Evolutionary conservation across 2,888 invertebrate species (phyloP).

Genomic region (Argyresthia goedartella): DNA sequence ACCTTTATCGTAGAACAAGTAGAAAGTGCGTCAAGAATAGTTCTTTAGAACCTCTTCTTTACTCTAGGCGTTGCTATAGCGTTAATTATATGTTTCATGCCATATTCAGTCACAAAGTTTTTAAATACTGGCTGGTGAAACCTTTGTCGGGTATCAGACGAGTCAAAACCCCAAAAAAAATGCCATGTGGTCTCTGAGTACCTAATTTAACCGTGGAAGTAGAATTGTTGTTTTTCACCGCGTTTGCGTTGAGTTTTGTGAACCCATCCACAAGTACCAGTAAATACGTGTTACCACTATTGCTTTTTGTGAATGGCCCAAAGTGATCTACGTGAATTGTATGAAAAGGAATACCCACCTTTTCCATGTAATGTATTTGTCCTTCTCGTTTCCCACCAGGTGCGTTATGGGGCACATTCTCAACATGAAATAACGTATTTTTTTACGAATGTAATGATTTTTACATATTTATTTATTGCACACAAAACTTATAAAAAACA

Average conservation of each 20-base stretch:
- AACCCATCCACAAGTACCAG: background rate
- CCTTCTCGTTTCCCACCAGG: background rate
- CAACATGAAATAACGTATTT: background rate
- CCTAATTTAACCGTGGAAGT: background rate
- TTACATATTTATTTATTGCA: no score
- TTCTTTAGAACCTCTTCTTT: conserved; percentile 15
- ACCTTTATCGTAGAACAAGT: no score
- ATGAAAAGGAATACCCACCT: background rate
- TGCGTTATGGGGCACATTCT: background rate
- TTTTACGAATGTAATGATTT: background rate
- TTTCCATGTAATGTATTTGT: background rate
- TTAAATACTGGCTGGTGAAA: background rate
- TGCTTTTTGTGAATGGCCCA: background rate
- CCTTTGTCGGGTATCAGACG: conserved; percentile 1
- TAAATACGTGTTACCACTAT: background rate
- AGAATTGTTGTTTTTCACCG: background rate
- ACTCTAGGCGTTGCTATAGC: conserved; percentile 17
- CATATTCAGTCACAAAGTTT: background rate
- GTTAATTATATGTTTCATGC: conserved; percentile 11
- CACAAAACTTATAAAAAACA: no score
- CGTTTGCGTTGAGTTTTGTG: background rate
- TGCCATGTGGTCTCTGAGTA: background rate
- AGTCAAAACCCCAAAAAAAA: background rate
- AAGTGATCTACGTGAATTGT: background rate
- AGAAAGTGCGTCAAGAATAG: conserved; percentile 11